Percentiles rank a stretch among this genome's conserved stretches.
Evolutionary conservation across 2,113 vertebrate species (phyloP).

Genomic region (Prinia subflava): DNA sequence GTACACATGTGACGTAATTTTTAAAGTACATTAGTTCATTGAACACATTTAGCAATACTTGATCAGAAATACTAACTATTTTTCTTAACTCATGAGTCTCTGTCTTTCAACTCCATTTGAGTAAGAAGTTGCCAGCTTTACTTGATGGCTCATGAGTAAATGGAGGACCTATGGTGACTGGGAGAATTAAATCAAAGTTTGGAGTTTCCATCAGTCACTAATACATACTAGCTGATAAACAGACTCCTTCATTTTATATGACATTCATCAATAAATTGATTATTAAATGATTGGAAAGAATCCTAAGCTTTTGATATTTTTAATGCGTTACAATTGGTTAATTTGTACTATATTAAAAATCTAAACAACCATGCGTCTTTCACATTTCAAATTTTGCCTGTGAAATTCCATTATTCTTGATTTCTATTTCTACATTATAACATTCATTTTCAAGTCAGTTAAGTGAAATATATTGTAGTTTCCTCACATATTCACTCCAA

Average conservation of each 20-base stretch:
- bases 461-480: background rate
- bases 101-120: background rate
- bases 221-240: background rate
- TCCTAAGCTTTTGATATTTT: background rate
- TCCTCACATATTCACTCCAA: background rate
- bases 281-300: background rate
- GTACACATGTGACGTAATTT: fast-evolving
- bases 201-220: background rate
- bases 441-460: background rate
- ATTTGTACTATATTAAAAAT: background rate
- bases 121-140: background rate
- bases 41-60: background rate
- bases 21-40: background rate
- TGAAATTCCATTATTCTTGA: background rate
- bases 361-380: background rate
- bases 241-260: background rate
- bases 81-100: background rate
- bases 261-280: background rate
- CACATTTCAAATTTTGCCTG: background rate
- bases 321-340: background rate
- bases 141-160: background rate
- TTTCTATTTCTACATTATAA: background rate
- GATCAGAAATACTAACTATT: background rate
- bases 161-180: background rate
- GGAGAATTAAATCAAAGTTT: background rate